Conservation (phyloP, 1,140 invertebrate species). For the Acyrthosiphon pisum region DNA sequence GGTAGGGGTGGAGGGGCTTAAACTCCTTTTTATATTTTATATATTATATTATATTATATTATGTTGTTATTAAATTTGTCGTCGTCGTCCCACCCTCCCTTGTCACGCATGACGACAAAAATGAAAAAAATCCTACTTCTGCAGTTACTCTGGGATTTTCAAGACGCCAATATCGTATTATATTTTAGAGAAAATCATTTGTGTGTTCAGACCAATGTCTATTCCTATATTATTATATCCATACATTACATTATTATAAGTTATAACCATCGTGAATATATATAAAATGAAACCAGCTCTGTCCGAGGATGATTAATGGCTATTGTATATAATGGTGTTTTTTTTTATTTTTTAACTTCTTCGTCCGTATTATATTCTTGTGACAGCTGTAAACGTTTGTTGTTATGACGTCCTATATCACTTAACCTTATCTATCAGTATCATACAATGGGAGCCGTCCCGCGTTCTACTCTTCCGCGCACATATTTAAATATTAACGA, state of each 20-base stretch:
- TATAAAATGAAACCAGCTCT: slow-evolving; percentile 41
- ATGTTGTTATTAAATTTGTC: slow-evolving; percentile 39
- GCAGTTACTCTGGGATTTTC: neutral
- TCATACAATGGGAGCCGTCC: slow-evolving; percentile 23
- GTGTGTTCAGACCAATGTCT: neutral
- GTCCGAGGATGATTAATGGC: slow-evolving; percentile 53
- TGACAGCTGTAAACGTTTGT: slow-evolving; percentile 56
- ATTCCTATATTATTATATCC: neutral
- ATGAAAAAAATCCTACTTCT: neutral
- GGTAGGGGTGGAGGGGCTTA: neutral
- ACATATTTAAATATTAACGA: slow-evolving; percentile 33
- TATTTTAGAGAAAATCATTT: neutral
- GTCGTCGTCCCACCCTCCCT: neutral
- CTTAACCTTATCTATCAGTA: slow-evolving; percentile 57
- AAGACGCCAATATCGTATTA: slow-evolving; percentile 24
- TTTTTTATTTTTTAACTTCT: slow-evolving; percentile 1
- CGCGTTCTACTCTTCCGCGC: neutral
- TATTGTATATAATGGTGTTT: slow-evolving; percentile 50
- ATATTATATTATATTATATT: slow-evolving; percentile 37
- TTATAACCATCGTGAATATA: slow-evolving; percentile 16
- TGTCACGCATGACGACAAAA: neutral
- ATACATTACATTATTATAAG: neutral
- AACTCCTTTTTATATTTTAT: slow-evolving; percentile 3
- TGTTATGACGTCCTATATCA: slow-evolving; percentile 56
- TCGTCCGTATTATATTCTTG: neutral